A percentile compares a stretch with the other conserved stretches of the same genome.
Evolutionary conservation across 2,888 invertebrate genomes (phyloP).

Genomic region (Periphyllus acericola): DNA sequence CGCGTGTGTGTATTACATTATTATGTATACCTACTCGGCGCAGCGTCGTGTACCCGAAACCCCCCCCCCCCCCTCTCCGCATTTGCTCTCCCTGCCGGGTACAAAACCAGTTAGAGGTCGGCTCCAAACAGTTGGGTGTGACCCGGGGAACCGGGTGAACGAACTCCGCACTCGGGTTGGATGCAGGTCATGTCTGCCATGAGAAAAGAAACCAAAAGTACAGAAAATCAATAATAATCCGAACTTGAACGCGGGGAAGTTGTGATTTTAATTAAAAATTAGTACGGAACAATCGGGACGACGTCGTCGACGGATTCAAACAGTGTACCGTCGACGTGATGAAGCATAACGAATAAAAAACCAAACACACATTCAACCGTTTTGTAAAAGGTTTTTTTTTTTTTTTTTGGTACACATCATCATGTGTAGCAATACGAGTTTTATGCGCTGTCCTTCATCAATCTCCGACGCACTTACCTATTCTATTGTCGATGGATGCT

Average conservation of each 20-base stretch:
- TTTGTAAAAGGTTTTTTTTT: neutral
- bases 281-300: neutral
- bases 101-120: slow-evolving; percentile 60
- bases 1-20: neutral
- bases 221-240: slow-evolving; percentile 8
- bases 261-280: no score
- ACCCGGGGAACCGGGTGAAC: slow-evolving; percentile 45
- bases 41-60: slow-evolving; percentile 40
- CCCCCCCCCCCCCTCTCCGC: neutral
- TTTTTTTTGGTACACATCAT: neutral
- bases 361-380: neutral
- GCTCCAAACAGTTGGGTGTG: slow-evolving; percentile 56
- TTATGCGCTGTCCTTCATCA: slow-evolving; percentile 13
- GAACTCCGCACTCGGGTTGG: slow-evolving; percentile 44
- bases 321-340: neutral
- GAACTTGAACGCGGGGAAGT: neutral
- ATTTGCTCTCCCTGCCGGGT: slow-evolving; percentile 43
- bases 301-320: neutral
- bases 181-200: slow-evolving; percentile 53
- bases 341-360: neutral
- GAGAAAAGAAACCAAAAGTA: slow-evolving; percentile 59
- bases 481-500: neutral
- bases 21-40: slow-evolving; percentile 25
- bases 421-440: neutral
- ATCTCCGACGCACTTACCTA: neutral